These are phyloP conservation scores for Eulemur coronatus DNA, from an alignment of 2,797 vertebrate species.

Conservation along the genomic window DNA sequence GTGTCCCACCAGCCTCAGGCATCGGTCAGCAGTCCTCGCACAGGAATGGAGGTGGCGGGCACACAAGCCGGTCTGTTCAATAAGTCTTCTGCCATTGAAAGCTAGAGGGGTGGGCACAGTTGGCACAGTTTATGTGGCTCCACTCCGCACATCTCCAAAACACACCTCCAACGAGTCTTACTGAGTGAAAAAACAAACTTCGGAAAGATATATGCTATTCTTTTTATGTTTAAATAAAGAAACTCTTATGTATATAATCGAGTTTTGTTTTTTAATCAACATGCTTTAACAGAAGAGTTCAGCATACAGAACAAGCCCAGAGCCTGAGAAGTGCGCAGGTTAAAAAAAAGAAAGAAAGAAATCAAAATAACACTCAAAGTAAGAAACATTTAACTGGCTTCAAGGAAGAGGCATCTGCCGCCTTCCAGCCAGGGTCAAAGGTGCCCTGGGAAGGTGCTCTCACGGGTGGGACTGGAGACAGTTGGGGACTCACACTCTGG, in stretches of 20 bases:
- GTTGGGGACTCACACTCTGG: not conserved
- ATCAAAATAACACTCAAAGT: constrained; percentile 9
- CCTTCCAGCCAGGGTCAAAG: not conserved
- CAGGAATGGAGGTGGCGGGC: not conserved
- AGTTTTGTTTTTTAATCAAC: not conserved
- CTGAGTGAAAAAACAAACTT: not conserved
- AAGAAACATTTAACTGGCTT: not conserved
- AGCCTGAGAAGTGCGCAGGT: not conserved
- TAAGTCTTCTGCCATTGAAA: not conserved
- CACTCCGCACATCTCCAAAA: fast-evolving
- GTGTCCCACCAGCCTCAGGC: fast-evolving
- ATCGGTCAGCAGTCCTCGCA: fast-evolving
- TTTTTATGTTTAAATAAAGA: not conserved
- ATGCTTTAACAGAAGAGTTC: not conserved
- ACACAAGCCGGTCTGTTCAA: not conserved
- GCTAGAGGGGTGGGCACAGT: too few species aligned
- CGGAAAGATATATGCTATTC: not conserved
- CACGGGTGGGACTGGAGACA: not conserved
- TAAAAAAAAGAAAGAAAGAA: not conserved
- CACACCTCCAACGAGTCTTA: not conserved
- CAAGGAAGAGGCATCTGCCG: not conserved
- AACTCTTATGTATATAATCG: not conserved
- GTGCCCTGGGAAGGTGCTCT: not conserved
- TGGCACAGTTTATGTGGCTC: fast-evolving
- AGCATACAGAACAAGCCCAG: not conserved